Evolutionary conservation across 1,140 invertebrate species (phyloP).

Genomic region (Pseudomyrmex concolor): DNA sequence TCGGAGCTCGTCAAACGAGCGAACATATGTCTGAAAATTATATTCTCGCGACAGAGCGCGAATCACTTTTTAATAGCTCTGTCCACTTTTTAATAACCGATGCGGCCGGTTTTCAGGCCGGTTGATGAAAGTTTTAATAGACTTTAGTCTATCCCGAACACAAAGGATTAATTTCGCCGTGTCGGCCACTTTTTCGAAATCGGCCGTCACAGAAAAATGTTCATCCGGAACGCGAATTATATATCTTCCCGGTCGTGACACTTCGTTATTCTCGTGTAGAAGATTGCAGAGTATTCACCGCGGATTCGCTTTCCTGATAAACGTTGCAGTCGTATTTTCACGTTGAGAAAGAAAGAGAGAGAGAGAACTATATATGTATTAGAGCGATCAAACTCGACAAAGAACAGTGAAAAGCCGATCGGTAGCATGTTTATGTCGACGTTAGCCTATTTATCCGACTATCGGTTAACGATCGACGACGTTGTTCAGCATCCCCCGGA

Average conservation of each 20-base stretch:
- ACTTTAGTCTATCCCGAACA: constrained; percentile 13
- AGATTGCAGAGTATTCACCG: not conserved
- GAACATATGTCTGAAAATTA: constrained; percentile 21
- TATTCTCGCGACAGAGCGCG: not conserved
- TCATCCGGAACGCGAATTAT: not conserved
- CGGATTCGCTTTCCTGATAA: not conserved
- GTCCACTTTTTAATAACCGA: constrained; percentile 33
- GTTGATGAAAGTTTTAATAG: constrained; percentile 30
- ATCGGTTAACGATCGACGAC: constrained; percentile 70
- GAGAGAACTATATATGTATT: not conserved
- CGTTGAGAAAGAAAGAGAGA: not conserved
- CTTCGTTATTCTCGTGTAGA: not conserved
- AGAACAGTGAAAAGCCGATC: constrained; percentile 33
- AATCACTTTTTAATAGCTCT: constrained; percentile 23
- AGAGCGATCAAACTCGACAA: constrained; percentile 24
- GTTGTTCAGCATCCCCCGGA: constrained; percentile 17
- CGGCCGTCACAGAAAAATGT: not conserved
- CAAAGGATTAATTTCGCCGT: constrained; percentile 24
- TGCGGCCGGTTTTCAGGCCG: not conserved
- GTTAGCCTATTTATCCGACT: constrained; percentile 57
- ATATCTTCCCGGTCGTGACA: not conserved
- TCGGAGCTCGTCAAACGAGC: constrained; percentile 14
- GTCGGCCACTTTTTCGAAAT: not conserved
- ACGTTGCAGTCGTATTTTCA: not conserved
- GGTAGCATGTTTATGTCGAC: constrained; percentile 59